A percentile compares a stretch with the other conserved stretches of the same genome.
Evolutionary conservation across 2,888 invertebrate species (phyloP).

Genomic region (Tetranychus truncatus): DNA sequence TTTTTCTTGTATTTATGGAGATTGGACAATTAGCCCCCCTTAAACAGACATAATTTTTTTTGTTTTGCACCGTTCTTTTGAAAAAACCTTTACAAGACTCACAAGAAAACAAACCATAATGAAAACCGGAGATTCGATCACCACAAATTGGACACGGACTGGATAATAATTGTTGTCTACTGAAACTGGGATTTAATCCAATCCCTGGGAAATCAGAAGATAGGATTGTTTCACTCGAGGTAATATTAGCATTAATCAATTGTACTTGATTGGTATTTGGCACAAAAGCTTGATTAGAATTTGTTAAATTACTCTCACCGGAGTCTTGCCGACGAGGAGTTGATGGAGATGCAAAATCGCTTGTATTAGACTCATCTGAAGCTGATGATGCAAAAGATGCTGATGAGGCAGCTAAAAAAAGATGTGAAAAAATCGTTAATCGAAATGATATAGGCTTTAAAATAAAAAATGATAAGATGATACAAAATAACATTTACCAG

Average conservation of each 20-base stretch:
- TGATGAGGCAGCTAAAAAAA: slow-evolving; percentile 22
- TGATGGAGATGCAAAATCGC: slow-evolving; percentile 25
- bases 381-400: slow-evolving; percentile 26
- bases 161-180: slow-evolving; percentile 29
- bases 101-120: slow-evolving; percentile 93
- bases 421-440: neutral
- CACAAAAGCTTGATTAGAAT: slow-evolving; percentile 7
- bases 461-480: neutral
- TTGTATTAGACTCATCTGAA: slow-evolving; percentile 26
- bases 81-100: slow-evolving; percentile 97
- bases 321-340: slow-evolving; percentile 20
- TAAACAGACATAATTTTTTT: slow-evolving; percentile 84
- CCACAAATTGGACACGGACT: slow-evolving; percentile 89
- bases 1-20: slow-evolving; percentile 77
- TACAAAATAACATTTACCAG: slow-evolving; percentile 12
- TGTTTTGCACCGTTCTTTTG: slow-evolving; percentile 92
- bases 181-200: slow-evolving; percentile 18
- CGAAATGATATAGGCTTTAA: neutral
- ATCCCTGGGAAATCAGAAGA: neutral
- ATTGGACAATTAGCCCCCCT: slow-evolving; percentile 78
- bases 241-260: neutral
- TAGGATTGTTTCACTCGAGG: neutral
- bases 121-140: slow-evolving; percentile 87
- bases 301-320: slow-evolving; percentile 22
- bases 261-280: neutral